Percentiles rank a stretch among this genome's conserved stretches.
phyloP scores from a whole-genome alignment of 2,797 vertebrate species.

The Ataeniobius toweri region DNA sequence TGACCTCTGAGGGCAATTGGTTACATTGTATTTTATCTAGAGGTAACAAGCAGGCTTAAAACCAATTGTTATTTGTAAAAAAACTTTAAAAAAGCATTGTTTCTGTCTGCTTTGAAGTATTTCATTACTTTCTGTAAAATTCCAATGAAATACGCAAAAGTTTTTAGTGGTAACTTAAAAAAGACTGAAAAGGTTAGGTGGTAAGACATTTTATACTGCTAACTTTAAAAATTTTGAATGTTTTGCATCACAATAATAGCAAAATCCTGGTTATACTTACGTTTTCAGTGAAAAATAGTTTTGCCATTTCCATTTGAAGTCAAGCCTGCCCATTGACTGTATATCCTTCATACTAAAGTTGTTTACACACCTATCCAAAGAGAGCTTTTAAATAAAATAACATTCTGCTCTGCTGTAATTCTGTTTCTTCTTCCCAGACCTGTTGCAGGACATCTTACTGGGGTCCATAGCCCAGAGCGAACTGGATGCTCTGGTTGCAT shows the following conservation, averaged over 20 bases:
- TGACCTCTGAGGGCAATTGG: neutral
- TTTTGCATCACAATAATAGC: neutral
- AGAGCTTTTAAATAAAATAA: conserved; percentile 7
- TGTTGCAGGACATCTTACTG: conserved; percentile 86
- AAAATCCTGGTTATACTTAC: neutral
- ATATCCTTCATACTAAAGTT: conserved; percentile 5
- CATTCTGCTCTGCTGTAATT: conserved; percentile 21
- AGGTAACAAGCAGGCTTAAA: neutral
- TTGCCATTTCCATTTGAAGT: conserved; percentile 2
- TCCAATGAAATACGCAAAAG: neutral
- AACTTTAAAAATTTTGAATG: neutral
- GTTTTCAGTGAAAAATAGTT: neutral
- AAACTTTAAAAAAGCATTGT: neutral
- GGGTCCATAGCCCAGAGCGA: conserved; percentile 84
- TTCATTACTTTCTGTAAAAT: neutral
- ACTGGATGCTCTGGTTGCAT: conserved; percentile 81
- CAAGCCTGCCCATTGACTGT: neutral
- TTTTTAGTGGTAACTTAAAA: neutral
- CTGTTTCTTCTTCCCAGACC: conserved; percentile 67
- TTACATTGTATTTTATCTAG: neutral
- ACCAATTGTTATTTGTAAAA: neutral
- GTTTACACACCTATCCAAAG: neutral
- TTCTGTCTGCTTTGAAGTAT: neutral
- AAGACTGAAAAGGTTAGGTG: neutral
- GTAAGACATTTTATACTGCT: neutral